These are phyloP conservation scores for Cryptus armator DNA, from an alignment of 2,888 invertebrate species.

Conservation along the genomic window DNA sequence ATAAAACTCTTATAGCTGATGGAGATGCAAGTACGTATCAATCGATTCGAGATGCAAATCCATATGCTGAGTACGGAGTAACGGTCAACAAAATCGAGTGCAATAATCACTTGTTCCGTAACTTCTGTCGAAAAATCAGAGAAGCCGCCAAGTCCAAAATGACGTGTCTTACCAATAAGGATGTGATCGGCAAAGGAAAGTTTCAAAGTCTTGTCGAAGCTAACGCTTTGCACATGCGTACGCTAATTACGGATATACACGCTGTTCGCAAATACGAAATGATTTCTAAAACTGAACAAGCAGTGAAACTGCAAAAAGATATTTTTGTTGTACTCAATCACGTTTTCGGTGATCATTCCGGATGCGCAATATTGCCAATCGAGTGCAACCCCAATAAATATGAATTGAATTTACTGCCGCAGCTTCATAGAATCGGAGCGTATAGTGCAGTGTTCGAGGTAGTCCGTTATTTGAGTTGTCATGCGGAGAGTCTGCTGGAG, in stretches of 20 bases:
- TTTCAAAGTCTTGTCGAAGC: conserved; percentile 28
- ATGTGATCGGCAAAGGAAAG: background rate
- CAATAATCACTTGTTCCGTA: conserved; percentile 75
- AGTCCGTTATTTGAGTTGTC: conserved; percentile 47
- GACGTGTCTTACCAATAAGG: background rate
- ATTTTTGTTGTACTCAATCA: conserved; percentile 62
- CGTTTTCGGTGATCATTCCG: conserved; percentile 68
- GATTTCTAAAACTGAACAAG: background rate
- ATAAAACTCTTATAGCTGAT: conserved; percentile 56
- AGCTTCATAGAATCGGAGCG: conserved; percentile 54
- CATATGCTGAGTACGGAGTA: conserved; percentile 69
- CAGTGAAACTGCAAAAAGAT: conserved; percentile 44
- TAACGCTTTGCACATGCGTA: conserved; percentile 39
- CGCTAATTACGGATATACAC: conserved; percentile 13
- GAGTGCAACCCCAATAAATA: background rate
- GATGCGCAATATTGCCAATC: conserved; percentile 36
- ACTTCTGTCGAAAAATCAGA: conserved; percentile 63
- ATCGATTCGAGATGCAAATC: conserved; percentile 71
- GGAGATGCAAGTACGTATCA: conserved; percentile 79
- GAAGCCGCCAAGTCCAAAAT: conserved; percentile 5
- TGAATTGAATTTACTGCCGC: background rate
- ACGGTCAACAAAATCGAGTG: conserved; percentile 78
- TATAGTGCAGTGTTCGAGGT: conserved; percentile 53
- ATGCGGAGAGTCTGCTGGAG: conserved; percentile 66
- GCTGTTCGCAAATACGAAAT: background rate